Conservation (phyloP, 2,797 vertebrate species). For the Coregonus sp. region DNA sequence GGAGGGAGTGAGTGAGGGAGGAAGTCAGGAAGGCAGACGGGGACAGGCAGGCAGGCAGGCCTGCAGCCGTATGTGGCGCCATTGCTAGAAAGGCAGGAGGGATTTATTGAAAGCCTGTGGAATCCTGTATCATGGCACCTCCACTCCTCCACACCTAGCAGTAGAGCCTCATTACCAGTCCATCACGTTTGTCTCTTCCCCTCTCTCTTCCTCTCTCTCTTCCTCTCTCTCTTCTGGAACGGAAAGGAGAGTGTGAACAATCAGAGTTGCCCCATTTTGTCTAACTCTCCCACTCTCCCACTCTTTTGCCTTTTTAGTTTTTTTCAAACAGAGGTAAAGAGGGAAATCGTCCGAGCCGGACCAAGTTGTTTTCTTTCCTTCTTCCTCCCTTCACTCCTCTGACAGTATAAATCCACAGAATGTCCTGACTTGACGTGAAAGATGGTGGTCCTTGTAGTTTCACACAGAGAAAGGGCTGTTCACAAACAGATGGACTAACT, state of each 20-base stretch:
- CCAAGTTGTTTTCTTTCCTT: slow-evolving; percentile 4
- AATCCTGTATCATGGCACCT: neutral
- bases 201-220: neutral
- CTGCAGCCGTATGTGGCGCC: no score
- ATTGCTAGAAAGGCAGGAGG: no score
- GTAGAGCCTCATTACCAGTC: neutral
- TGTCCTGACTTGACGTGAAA: neutral
- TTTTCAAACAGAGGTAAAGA: neutral
- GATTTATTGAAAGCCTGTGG: neutral
- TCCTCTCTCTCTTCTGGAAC: neutral
- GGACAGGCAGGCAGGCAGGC: no score
- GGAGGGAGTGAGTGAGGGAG: neutral
- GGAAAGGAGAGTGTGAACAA: no score
- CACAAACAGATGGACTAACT: neutral
- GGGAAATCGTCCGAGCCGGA: neutral
- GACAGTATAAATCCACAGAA: neutral
- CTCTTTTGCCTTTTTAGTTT: neutral
- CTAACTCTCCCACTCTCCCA: neutral
- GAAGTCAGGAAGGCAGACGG: neutral
- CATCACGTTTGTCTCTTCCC: neutral
- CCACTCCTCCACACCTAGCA: no score
- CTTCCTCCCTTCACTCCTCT: slow-evolving; percentile 18
- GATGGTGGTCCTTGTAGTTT: neutral
- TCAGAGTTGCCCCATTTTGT: neutral
- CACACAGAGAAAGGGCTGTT: neutral